Evolutionary conservation across 2,113 vertebrate species (phyloP).

Genomic region (Sterna hirundo): DNA sequence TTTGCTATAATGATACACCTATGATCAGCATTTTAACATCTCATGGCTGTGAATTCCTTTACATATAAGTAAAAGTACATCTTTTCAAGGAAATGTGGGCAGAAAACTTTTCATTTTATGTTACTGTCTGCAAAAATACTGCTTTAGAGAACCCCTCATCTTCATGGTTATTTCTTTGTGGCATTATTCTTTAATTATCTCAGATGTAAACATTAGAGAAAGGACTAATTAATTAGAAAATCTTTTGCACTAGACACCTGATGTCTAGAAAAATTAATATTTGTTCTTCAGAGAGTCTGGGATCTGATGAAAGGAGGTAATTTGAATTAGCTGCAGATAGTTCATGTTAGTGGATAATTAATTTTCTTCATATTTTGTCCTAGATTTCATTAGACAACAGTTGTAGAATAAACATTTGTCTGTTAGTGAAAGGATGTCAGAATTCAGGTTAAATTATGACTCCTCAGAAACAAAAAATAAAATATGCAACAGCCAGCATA

Average conservation of each 20-base stretch:
- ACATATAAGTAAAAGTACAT: neutral
- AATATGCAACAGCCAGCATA: neutral
- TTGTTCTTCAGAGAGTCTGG: neutral
- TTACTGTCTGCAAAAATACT: neutral
- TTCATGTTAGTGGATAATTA: conserved; percentile 28
- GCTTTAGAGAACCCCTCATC: neutral
- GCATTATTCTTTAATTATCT: conserved; percentile 15
- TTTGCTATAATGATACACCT: neutral
- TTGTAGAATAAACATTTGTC: neutral
- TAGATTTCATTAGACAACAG: conserved; percentile 35
- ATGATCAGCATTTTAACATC: neutral
- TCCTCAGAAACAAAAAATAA: neutral
- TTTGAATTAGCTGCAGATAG: conserved; percentile 33
- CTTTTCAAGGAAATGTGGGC: neutral
- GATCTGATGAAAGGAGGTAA: conserved; percentile 17
- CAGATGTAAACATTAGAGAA: neutral
- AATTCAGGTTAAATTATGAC: neutral
- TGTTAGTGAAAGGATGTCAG: neutral
- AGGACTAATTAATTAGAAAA: conserved; percentile 42
- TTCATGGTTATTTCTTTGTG: neutral
- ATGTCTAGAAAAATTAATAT: conserved; percentile 33
- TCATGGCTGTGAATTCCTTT: neutral
- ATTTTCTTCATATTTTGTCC: conserved; percentile 36
- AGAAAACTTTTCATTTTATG: neutral
- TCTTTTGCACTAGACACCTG: neutral